Base-by-base conservation (phyloP, 2,888 invertebrate genomes). In the Uropetala carovei region DNA sequence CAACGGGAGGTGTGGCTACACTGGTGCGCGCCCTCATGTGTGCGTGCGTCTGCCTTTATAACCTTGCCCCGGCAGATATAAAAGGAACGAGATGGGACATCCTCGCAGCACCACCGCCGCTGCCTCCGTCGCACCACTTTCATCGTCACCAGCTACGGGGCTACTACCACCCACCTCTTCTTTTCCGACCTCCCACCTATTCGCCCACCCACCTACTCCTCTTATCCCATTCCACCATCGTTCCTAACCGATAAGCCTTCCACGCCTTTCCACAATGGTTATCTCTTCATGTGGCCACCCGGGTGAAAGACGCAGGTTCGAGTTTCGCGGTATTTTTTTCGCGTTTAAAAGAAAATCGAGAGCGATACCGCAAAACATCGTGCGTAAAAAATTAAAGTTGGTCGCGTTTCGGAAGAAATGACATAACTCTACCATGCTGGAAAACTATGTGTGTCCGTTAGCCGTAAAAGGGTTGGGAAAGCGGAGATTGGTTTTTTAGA, bases 1-100 rank as follows among this genome's bases (percentile, higher is more conserved):
- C n/a, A 75, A 9, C 75, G 9, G 75, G 75, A 75, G 75, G 75
- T 75, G 75, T 75, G 75, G 75, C 75, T 27, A 75, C 75, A 27
- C 13, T 75, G 22, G 11, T 3, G 75, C 22, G 75, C 75, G 18
- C 75, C 75, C 75, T 75, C 22, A 27, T 75, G 22, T 75, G 27
- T 22, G 75, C 22, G 22, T 22, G 64, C 18, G 11, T 27, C 13
- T 27, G 27, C 13, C 27, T 27, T 75, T 27, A 27, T 75, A 27
- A 27, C 27, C 27, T 22, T 75, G 75, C 75, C 13, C 13, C 75
- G 75, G 75, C 27, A 27, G 75, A 27, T 75, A 27, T 27, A 27
- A 27, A 27, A 75, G 75, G 13, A 5, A 10, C 4, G n/a, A 75
- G 27, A 75, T 75, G 75, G 22, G 75, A 75, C 68, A 22, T 68